Conservation (phyloP, 2,888 invertebrate genomes). For the Luffia ferchaultella region DNA sequence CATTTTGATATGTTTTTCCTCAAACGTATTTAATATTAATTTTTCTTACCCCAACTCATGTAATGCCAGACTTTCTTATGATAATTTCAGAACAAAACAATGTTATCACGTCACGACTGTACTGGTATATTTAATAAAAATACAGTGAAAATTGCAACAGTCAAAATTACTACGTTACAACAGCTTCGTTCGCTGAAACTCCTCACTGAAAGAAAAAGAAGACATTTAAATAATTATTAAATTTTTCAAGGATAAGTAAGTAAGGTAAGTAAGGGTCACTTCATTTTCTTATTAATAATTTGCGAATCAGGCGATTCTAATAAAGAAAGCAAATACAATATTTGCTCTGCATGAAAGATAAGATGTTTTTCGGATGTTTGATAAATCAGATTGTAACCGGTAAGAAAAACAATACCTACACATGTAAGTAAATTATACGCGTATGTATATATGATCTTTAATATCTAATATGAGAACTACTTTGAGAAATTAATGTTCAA, state of each 20-base stretch:
- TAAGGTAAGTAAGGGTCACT: no score
- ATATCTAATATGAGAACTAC: neutral
- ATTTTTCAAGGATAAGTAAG: neutral
- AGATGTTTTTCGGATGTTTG: neutral
- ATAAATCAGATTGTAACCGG: neutral
- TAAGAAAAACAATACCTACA: neutral
- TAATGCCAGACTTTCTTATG: no score
- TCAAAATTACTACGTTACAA: neutral
- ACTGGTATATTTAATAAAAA: neutral
- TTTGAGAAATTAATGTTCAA: neutral
- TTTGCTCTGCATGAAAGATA: neutral
- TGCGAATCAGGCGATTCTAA: neutral
- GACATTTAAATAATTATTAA: neutral
- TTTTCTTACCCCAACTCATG: no score
- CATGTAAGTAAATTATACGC: neutral
- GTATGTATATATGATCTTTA: neutral
- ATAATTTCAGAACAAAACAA: no score
- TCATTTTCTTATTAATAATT: neutral
- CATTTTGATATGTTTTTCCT: neutral
- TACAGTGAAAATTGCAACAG: neutral
- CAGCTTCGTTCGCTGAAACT: neutral
- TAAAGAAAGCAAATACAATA: neutral
- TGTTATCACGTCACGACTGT: neutral
- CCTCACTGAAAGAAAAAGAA: neutral
- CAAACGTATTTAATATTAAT: no score